Conservation (phyloP, 2,888 invertebrate genomes). For the Scaptomyza caliginosa region DNA sequence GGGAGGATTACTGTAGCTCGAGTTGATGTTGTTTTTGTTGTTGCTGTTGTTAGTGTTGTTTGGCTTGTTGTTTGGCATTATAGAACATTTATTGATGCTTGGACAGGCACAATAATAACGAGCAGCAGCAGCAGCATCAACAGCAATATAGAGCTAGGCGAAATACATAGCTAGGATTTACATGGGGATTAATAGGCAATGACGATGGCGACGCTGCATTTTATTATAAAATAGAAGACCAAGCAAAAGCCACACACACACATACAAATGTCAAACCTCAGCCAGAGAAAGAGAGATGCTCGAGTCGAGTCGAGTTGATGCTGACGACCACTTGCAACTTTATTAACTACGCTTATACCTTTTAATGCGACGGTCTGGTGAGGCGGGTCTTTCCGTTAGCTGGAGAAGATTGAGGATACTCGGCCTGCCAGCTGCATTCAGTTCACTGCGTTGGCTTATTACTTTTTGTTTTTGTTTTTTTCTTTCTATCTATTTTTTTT, state of each 20-base stretch:
- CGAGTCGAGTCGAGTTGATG: constrained; percentile 27
- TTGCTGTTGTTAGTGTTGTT: constrained; percentile 24
- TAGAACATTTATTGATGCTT: constrained; percentile 75
- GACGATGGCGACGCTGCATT: constrained; percentile 44
- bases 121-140: constrained; percentile 3
- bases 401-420: background rate
- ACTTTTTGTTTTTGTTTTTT: constrained; percentile 42
- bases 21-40: constrained; percentile 21
- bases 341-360: constrained; percentile 69
- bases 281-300: constrained; percentile 13
- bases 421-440: constrained; percentile 35
- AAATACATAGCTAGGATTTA: constrained; percentile 45
- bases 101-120: constrained; percentile 48
- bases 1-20: constrained; percentile 43
- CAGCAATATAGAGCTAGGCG: constrained; percentile 7
- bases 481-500: constrained; percentile 2
- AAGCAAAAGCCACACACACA: constrained; percentile 4
- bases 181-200: constrained; percentile 68
- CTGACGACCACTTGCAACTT: constrained; percentile 68
- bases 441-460: constrained; percentile 56
- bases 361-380: constrained; percentile 42
- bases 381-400: background rate
- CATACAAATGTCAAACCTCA: constrained; percentile 40
- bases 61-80: constrained; percentile 52
- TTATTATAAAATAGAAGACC: constrained; percentile 47